Percentiles rank a stretch among this genome's conserved stretches.
These are phyloP conservation scores for Borostomias antarcticus DNA, from an alignment of 2,797 vertebrate species.

Conservation along the genomic window DNA sequence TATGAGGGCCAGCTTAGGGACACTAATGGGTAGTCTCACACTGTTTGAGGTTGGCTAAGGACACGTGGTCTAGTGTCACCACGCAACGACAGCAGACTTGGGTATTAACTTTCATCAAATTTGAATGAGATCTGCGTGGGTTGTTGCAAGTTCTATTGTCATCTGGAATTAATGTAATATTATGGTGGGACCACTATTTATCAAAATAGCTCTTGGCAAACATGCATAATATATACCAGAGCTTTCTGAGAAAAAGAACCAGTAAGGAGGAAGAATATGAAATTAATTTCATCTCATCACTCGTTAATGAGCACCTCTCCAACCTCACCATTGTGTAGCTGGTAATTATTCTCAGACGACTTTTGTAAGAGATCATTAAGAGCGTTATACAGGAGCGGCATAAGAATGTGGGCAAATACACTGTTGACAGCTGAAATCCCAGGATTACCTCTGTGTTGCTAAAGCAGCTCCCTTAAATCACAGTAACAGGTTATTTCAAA, in stretches of 20 bases:
- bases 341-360: constrained; percentile 30
- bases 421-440: neutral
- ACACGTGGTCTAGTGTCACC: too few species aligned
- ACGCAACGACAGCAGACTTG: too few species aligned
- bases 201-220: neutral
- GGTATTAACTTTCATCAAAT: too few species aligned
- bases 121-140: too few species aligned
- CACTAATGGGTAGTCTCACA: too few species aligned
- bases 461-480: constrained; percentile 8
- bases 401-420: neutral
- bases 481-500: constrained; percentile 20
- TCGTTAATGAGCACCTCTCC: constrained; percentile 36
- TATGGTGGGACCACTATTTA: too few species aligned
- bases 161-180: too few species aligned
- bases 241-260: neutral
- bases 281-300: constrained; percentile 3
- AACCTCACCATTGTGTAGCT: constrained; percentile 19
- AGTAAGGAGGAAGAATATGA: neutral
- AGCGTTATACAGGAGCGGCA: constrained; percentile 11
- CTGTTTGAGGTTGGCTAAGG: too few species aligned
- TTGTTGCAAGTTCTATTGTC: too few species aligned
- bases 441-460: constrained; percentile 25
- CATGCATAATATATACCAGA: neutral
- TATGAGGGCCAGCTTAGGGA: too few species aligned
- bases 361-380: constrained; percentile 41